Evolutionary conservation across 1,140 invertebrate species (phyloP).

Genomic region (Rhagoletis pomonella): DNA sequence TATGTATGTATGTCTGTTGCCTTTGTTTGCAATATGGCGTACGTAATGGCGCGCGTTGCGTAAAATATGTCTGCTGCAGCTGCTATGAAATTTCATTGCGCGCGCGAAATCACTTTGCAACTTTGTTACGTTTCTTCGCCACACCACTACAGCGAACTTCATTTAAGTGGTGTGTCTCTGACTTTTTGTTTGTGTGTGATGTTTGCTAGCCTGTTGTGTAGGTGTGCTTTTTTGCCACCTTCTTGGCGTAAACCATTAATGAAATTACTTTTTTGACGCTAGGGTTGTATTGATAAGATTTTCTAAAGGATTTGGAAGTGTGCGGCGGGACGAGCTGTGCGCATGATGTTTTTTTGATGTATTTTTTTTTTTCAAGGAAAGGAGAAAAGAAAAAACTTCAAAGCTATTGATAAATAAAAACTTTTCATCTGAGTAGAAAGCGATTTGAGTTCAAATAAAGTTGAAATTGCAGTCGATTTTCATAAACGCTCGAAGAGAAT

Average conservation of each 20-base stretch:
- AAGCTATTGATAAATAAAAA: conserved; percentile 27
- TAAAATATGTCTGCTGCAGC: not conserved
- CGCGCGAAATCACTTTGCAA: conserved; percentile 36
- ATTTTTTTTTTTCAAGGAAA: not conserved
- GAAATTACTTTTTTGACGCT: conserved; percentile 45
- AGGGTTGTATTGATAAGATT: conserved; percentile 27
- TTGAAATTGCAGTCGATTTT: conserved; percentile 50
- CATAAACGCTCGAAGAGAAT: conserved; percentile 36
- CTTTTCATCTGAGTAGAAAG: conserved; percentile 11
- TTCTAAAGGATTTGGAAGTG: too few relatives aligned
- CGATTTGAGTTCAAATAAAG: conserved; percentile 39
- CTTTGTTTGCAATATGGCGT: not conserved
- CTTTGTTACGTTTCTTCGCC: conserved; percentile 1
- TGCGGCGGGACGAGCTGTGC: not conserved
- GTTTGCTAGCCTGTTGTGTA: not conserved
- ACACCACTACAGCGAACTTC: not conserved
- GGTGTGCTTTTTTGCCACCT: not conserved
- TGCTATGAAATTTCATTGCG: conserved; percentile 3
- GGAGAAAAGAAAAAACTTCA: not conserved
- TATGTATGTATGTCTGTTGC: not conserved
- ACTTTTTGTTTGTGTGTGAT: not conserved
- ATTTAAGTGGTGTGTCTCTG: not conserved
- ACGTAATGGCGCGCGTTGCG: not conserved
- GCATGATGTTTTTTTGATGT: not conserved
- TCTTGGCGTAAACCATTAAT: conserved; percentile 44